Base-by-base conservation (phyloP, 2,888 invertebrate genomes). In the Aphodius sticticus region DNA sequence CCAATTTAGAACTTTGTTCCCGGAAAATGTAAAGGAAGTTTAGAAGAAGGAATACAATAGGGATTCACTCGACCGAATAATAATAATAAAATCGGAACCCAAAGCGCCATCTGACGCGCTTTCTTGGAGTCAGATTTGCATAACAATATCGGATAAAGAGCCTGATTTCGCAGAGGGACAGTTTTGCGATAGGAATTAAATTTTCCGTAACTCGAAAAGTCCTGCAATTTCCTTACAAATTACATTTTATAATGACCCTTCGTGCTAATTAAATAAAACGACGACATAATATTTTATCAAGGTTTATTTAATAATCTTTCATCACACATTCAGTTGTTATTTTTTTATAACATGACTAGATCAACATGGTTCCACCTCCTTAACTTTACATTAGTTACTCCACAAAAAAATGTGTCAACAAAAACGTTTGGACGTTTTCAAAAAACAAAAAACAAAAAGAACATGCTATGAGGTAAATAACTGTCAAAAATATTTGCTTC, bases 271-370 rank as follows among this genome's bases (percentile, higher is more conserved):
- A 53, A 9, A 53, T 26, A 26, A 26, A 26, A 26, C 26, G 6
- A 53, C 53, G 12, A 53, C 12, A 1, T 9, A 53, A 53, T 53
- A 53, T 53, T 53, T 53, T 53, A 53, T 53, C 6, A 53, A 53
- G 53, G 53, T 53, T 9, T 53, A 53, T 9, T 53, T 53, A 53
- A 9, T 53, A 53, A 53, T 53, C 53, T 53, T 53, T 12, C 7
- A 53, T 53, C 53, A 53, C 53, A 53, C 53, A 26, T 26, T 26
- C 26, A 26, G 26, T 26, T 26, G 1, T 26, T 16, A 70, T 15
- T 16, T 37, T n/a, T 75, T 69, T 75, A 26, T 78, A 78, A 75
- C 78, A 78, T 78, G 78, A 78, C 78, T 78, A 78, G 78, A 78
- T 75, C 78, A 70, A 69, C 76, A 78, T 76, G 35, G 36, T 76